Evolutionary conservation across 2,797 vertebrate species (phyloP), one percentile per base, ranked within the genome.

Genomic region (Hapalemur alaotrensis): DNA sequence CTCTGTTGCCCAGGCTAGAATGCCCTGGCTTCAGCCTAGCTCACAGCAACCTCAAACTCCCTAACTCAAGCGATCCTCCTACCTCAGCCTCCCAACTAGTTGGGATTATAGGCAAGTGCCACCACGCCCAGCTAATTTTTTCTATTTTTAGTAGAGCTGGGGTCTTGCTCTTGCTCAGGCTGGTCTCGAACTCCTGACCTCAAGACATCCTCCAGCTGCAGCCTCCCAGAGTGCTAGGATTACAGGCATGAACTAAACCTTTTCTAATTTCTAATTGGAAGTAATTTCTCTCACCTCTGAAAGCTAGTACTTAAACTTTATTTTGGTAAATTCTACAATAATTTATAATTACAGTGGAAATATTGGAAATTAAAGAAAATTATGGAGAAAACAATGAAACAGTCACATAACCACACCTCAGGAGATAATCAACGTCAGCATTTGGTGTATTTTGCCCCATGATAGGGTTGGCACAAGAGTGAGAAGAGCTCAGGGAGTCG

Each of bases 121-220:
- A 57, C 20, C 22, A 57, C 20, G 8, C 22, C 54, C 9, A 9
- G 54, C 22, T 57, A 57, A 57, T 11, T 57, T 57, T 57, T 57
- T 57, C 54, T 57, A 57, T 57, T 57, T 57, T 57, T 57, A 57
- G 54, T 23, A 57, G 54, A 57, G 22, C 1, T 1, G 9, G 8
- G 54, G 8, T 57, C 54, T 57, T 4, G 9, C 54, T 57, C 22
- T 57, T 57, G 54, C 54, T 57, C 22, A 25, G 54, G 54, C 54
- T 57, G 54, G 22, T 57, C 9, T 57, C 0, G 9, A 10, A 57
- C 54, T 57, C 54, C 22, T 10, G 54, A 23, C 0, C 22, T 57
- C 22, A 4, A 57, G 9, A 4, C 3, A 57, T 25, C 9, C 22
- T 25, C 54, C 22, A 1, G 22, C 22, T 22, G 8, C 54, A 0